Percentiles rank a stretch among this genome's conserved stretches.
Evolutionary conservation across 2,113 vertebrate species (phyloP).

Genomic region (Baryphthengus martii): DNA sequence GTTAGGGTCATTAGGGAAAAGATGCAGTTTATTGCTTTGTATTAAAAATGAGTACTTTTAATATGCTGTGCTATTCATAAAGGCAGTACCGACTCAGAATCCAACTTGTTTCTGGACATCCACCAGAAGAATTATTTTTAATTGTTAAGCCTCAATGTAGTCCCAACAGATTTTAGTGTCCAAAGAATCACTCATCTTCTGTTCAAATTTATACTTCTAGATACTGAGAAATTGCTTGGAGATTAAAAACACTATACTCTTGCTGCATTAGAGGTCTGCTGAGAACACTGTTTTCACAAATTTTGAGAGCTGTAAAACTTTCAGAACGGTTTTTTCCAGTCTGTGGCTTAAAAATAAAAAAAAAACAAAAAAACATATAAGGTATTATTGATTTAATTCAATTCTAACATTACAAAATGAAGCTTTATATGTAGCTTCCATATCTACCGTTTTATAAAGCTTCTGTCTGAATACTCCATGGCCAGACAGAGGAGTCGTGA

Average conservation of each 20-base stretch:
- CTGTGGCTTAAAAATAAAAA: accelerated
- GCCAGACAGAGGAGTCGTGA: background rate
- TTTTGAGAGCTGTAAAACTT: constrained; percentile 2
- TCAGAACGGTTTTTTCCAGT: background rate
- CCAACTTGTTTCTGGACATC: constrained; percentile 21
- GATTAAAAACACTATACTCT: background rate
- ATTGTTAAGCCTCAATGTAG: constrained; percentile 32
- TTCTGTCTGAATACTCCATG: background rate
- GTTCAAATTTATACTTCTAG: constrained; percentile 9
- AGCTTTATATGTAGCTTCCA: background rate
- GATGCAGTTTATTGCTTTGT: constrained; percentile 29
- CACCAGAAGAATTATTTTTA: constrained; percentile 52
- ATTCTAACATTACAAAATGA: background rate
- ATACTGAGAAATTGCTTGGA: constrained; percentile 28
- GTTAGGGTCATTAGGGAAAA: constrained; percentile 41
- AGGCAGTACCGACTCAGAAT: constrained; percentile 11
- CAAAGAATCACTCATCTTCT: constrained; percentile 50
- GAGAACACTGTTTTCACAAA: background rate
- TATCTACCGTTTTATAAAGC: background rate
- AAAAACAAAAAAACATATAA: background rate
- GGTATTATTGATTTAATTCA: background rate
- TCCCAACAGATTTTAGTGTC: constrained; percentile 31
- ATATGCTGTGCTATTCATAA: constrained; percentile 31
- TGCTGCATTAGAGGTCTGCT: background rate
- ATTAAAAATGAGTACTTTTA: constrained; percentile 38